Evolutionary conservation across 1,140 invertebrate species (phyloP).

Genomic region (Drosophila subpulchrella): DNA sequence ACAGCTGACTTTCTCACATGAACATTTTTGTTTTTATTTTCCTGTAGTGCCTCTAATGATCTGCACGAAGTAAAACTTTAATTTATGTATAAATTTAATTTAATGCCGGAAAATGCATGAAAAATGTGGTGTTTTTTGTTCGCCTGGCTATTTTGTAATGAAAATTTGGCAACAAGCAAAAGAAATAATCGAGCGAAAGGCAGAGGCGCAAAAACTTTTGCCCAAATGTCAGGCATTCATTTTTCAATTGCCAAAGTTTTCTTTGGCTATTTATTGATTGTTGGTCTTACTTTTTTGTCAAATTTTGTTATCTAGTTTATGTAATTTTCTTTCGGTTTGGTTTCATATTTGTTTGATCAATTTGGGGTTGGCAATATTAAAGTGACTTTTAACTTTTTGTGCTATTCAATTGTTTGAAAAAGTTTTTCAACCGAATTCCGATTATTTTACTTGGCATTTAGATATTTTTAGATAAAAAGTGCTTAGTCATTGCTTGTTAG

Average conservation of each 20-base stretch:
- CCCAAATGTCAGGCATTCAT: slow-evolving; percentile 53
- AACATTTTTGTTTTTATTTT: slow-evolving; percentile 13
- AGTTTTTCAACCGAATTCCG: slow-evolving; percentile 5
- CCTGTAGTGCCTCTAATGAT: slow-evolving; percentile 65
- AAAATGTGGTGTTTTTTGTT: slow-evolving; percentile 30
- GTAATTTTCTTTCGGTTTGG: slow-evolving; percentile 17
- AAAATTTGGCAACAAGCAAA: slow-evolving; percentile 41
- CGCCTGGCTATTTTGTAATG: slow-evolving; percentile 58
- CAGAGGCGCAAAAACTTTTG: slow-evolving; percentile 26
- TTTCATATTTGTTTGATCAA: slow-evolving; percentile 42
- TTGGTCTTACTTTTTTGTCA: slow-evolving; percentile 15
- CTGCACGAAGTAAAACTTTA: slow-evolving; percentile 78
- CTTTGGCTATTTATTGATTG: slow-evolving; percentile 21
- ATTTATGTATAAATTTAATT: slow-evolving; percentile 83
- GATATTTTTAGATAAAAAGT: not conserved
- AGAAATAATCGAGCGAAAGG: slow-evolving; percentile 22
- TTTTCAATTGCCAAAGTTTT: slow-evolving; percentile 13
- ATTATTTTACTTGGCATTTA: slow-evolving; percentile 4
- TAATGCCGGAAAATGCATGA: slow-evolving; percentile 80
- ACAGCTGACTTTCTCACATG: slow-evolving; percentile 34
- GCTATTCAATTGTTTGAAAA: slow-evolving; percentile 21
- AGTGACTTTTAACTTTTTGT: slow-evolving; percentile 16
- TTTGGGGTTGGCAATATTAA: not conserved
- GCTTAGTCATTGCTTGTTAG: not conserved
- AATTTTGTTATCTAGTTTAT: slow-evolving; percentile 27